These are phyloP conservation scores for Camptogramma bilineatum DNA, from an alignment of 2,888 invertebrate genomes.

Conservation along the genomic window DNA sequence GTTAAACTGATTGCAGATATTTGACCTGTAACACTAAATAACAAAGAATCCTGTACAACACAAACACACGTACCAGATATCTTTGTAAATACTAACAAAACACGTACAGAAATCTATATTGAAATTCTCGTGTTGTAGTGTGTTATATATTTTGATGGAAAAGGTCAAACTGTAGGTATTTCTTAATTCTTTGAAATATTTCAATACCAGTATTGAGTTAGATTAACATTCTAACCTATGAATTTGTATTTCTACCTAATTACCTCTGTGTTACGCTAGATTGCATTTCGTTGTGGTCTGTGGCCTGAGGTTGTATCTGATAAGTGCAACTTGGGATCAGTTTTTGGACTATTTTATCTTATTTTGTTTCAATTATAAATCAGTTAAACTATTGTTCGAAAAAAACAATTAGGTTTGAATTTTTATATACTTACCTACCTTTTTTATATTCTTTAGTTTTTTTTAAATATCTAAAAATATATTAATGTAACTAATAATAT, in stretches of 20 bases:
- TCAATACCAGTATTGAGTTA: not conserved
- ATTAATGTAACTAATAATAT: too few relatives aligned
- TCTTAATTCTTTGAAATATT: not conserved
- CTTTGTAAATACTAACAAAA: not conserved
- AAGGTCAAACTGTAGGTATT: not conserved
- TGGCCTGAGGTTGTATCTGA: conserved; percentile 13
- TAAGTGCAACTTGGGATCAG: conserved; percentile 1
- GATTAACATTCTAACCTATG: not conserved
- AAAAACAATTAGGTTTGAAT: too few relatives aligned
- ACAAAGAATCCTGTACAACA: not conserved
- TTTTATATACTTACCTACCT: too few relatives aligned
- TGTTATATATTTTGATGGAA: not conserved
- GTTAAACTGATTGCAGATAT: conserved; percentile 25
- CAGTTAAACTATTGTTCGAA: not conserved
- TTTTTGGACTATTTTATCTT: conserved; percentile 5
- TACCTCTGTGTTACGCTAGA: conserved; percentile 15
- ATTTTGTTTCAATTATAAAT: not conserved
- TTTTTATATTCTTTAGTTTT: too few relatives aligned
- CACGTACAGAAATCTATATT: not conserved
- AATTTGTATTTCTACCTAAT: conserved; percentile 19
- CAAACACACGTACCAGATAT: not conserved
- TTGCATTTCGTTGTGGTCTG: conserved; percentile 15
- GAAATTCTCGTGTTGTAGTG: not conserved
- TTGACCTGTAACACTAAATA: conserved; percentile 19
- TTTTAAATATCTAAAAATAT: too few relatives aligned